Evolutionary conservation across 2,888 invertebrate genomes (phyloP), one percentile per base, ranked within the genome.

Genomic region (Eilema depressum): DNA sequence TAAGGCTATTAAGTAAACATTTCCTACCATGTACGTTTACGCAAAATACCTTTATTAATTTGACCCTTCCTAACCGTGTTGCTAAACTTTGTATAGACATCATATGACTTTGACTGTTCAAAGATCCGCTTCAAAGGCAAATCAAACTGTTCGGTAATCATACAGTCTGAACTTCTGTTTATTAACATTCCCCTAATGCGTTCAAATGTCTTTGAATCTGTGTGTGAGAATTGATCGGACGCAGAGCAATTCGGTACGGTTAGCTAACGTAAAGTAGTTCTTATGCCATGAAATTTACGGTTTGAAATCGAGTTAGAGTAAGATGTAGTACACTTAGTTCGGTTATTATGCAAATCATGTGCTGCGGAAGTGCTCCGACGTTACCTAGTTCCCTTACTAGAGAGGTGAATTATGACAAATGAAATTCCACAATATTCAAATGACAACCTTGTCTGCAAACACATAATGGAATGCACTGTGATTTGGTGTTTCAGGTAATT

Each of bases 341-440:
- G 80, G 91, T 91, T 92, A 94, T 92, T 93, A 94, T 94, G 94
- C 91, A 94, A 93, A 94, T 94, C 90, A 89, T 91, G 90, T 86
- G 88, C 90, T 81, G 78, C 88, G 91, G 91, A 93, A 92, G 91
- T 89, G 89, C 89, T 85, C 83, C 87, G 85, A 89, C 89, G 91
- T 90, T 91, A 91, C 91, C 89, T 91, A 90, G 90, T 91, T 91
- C 87, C 89, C 89, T 89, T 89, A 88, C 91, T 90, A 89, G 88
- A 89, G 88, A 90, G 87, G 89, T 89, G 90, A 92, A 92, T 92
- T 91, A 89, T 92, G 92, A 93, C 92, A 90, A 91, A 92, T 92
- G 88, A 86, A 88, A 89, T 86, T 86, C 83, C 78, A 83, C 83
- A 81, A 85, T 85, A 87, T 85, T 86, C 81, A 80, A 82, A 81